Percentiles rank a stretch among this genome's conserved stretches.
Conservation (phyloP, 2,888 invertebrate species). For the Acrobasis suavella region DNA sequence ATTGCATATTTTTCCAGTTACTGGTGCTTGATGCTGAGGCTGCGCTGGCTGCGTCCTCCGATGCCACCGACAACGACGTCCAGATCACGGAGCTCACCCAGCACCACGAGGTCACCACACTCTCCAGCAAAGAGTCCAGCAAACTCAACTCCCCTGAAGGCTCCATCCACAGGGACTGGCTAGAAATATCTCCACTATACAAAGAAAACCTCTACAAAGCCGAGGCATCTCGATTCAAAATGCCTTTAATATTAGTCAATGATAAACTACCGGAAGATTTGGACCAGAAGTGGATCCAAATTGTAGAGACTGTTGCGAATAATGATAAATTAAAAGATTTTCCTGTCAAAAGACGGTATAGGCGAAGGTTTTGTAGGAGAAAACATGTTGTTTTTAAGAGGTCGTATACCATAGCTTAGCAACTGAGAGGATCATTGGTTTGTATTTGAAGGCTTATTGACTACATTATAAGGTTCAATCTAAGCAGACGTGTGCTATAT, state of each 20-base stretch:
- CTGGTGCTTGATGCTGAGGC: conserved; percentile 67
- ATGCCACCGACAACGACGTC: conserved; percentile 48
- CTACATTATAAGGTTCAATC: too few relatives aligned
- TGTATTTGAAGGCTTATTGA: background rate
- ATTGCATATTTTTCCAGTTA: conserved; percentile 52
- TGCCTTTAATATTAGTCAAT: conserved; percentile 71
- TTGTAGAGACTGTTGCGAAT: conserved; percentile 54
- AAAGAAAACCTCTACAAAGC: conserved; percentile 44
- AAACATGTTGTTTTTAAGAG: conserved; percentile 67
- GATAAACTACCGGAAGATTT: conserved; percentile 71
- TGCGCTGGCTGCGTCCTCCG: conserved; percentile 48
- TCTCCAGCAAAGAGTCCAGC: conserved; percentile 53
- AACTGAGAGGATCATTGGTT: background rate
- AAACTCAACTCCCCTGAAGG: conserved; percentile 53
- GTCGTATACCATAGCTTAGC: conserved; percentile 68
- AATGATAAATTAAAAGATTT: conserved; percentile 62
- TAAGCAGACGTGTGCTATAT: too few relatives aligned
- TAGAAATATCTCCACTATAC: conserved; percentile 47
- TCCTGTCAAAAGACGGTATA: conserved; percentile 58
- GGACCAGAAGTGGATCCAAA: conserved; percentile 63
- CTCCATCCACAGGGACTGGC: conserved; percentile 41
- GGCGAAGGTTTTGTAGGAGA: conserved; percentile 67
- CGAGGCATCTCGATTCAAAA: conserved; percentile 42
- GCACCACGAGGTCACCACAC: conserved; percentile 57
- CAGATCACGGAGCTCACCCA: conserved; percentile 49